Base-by-base conservation (phyloP, 1,140 invertebrate species). In the Aporrectodea caliginosa region DNA sequence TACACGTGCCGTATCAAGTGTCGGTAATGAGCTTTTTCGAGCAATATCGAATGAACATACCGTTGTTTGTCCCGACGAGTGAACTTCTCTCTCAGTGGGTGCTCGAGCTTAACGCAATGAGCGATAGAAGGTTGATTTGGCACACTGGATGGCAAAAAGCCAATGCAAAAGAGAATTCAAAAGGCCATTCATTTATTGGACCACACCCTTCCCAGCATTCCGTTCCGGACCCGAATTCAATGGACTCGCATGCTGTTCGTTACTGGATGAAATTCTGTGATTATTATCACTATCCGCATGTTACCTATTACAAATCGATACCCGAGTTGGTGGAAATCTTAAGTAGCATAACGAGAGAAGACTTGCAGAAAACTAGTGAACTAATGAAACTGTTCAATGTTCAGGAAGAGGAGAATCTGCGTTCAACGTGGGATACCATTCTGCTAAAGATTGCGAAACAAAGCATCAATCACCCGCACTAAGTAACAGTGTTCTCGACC, bases 201-300 rank as follows among this genome's bases (percentile, higher is more conserved):
- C 68, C 73, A 69, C 30, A 32, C 31, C 43, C 35, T 32, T 78
- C 77, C 35, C 35, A 69, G 76, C 2, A 73, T 30, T 27, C 0
- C 69, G 30, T 80, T 29, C 79, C 79, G 16, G 79, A 80, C 43
- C 79, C 79, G 27, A 80, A 80, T 69, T 35, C 69, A 34, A 27
- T 69, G 2, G 43, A 35, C 0, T 16, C 68, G 22, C 12, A 35
- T 22, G 32, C 80, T 0, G 69, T 75, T 35, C 32, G 71, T 29
- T 81, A 78, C 69, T 82, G 81, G 81, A 31, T 80, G 72, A 33
- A 77, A 31, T 81, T 78, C 70, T 69, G 75, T n/a, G 81, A 82
- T 33, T 80, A 77, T 71, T 81, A 76, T 35, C 72, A 69, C 69
- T 31, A 1, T 32, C 81, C 81, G 0, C 69, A 79, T 69, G 72